Conservation (phyloP, 2,113 vertebrate genomes). For the Phyllostomus hastatus region DNA sequence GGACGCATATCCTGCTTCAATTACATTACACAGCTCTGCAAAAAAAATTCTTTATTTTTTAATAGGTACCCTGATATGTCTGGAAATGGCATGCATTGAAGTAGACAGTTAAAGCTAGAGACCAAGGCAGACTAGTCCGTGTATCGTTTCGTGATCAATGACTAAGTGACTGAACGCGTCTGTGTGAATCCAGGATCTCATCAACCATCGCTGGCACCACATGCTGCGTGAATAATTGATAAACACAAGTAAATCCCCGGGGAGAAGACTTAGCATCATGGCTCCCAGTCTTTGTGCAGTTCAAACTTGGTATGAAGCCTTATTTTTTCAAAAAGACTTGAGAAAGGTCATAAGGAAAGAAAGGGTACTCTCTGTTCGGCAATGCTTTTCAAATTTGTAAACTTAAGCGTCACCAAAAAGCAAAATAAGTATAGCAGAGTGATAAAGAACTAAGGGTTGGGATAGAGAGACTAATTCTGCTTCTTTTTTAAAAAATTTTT, state of each 20-base stretch:
- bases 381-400: not conserved
- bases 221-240: constrained; percentile 37
- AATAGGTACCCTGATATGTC: constrained; percentile 15
- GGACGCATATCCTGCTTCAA: constrained; percentile 35
- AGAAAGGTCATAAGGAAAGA: not conserved
- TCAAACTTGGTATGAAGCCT: not conserved
- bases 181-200: not conserved
- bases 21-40: constrained; percentile 43
- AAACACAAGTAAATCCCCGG: not conserved
- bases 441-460: not conserved
- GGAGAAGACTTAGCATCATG: not conserved
- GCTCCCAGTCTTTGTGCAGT: not conserved
- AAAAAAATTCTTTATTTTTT: constrained; percentile 60
- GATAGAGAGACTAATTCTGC: no score
- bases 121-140: not conserved
- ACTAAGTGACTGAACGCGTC: not conserved
- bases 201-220: not conserved
- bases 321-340: not conserved
- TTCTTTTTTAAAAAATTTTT: no score
- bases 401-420: not conserved
- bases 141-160: not conserved
- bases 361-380: not conserved
- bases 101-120: not conserved
- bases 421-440: accelerated
- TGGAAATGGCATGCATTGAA: constrained; percentile 30